These are phyloP conservation scores for Saguinus midas DNA, from an alignment of 2,113 vertebrate genomes.

Conservation along the genomic window DNA sequence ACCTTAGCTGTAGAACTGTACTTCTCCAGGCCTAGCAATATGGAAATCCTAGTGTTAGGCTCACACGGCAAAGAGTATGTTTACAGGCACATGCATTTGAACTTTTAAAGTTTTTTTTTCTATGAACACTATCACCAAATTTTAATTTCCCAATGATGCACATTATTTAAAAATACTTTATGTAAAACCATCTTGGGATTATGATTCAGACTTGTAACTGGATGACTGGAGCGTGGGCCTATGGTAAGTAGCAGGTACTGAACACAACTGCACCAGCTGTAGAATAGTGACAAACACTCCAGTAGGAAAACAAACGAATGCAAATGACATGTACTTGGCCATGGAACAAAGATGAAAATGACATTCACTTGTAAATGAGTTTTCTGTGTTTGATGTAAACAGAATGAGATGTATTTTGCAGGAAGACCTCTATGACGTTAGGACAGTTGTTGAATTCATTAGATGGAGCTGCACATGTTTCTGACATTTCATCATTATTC, in stretches of 20 bases:
- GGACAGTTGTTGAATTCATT: constrained; percentile 62
- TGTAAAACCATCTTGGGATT: constrained; percentile 38
- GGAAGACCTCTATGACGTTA: constrained; percentile 58
- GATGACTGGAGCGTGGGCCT: constrained; percentile 49
- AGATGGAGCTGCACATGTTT: constrained; percentile 41
- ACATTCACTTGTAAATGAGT: constrained; percentile 93
- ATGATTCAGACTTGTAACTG: constrained; percentile 51
- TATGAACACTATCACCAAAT: neutral
- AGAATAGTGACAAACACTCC: constrained; percentile 83
- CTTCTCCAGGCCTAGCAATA: neutral
- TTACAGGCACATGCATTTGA: neutral
- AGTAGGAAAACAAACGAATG: constrained; percentile 87
- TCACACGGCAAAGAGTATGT: neutral
- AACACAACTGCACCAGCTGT: constrained; percentile 86
- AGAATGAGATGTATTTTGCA: constrained; percentile 85
- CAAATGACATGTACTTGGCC: constrained; percentile 86
- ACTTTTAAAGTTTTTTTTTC: constrained; percentile 28
- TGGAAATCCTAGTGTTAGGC: neutral
- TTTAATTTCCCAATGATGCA: constrained; percentile 24
- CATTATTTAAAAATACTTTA: constrained; percentile 19
- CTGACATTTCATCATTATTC: constrained; percentile 40
- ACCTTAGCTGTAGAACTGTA: neutral
- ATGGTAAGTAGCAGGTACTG: constrained; percentile 81
- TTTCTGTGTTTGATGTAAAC: constrained; percentile 88
- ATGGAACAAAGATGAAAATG: constrained; percentile 80